Percentiles rank a stretch among this genome's conserved stretches.
These are phyloP conservation scores for Hylomyscus alleni DNA, from an alignment of 2,797 vertebrate species.

Conservation along the genomic window DNA sequence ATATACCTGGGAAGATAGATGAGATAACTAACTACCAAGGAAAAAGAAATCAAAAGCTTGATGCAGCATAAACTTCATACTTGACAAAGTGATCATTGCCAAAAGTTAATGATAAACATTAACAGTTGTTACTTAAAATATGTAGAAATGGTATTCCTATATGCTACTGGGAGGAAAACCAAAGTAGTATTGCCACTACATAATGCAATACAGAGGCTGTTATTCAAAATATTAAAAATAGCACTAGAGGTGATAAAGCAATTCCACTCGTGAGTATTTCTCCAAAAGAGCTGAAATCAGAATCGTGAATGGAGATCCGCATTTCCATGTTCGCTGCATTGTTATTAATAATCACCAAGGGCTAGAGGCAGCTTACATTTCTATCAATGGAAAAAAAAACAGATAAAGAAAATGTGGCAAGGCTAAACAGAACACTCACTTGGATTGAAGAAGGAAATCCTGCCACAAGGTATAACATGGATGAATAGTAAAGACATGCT, in stretches of 20 bases:
- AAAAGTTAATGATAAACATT: background rate
- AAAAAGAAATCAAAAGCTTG: constrained; percentile 18
- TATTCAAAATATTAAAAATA: background rate
- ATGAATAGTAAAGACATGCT: background rate
- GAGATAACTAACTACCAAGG: background rate
- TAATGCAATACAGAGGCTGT: background rate
- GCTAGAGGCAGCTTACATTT: background rate
- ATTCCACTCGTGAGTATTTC: background rate
- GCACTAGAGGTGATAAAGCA: background rate
- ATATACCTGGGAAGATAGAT: background rate
- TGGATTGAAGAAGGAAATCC: background rate
- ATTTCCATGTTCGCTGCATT: background rate
- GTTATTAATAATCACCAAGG: background rate
- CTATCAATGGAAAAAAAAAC: background rate
- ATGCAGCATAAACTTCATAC: background rate
- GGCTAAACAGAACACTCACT: background rate
- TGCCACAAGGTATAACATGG: background rate
- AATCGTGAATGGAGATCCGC: background rate
- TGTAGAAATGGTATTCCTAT: background rate
- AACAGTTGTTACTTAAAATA: background rate
- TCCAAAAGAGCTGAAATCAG: background rate
- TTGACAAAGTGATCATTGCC: background rate
- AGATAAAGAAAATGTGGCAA: background rate
- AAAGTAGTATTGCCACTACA: background rate
- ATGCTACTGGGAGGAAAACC: background rate